Conservation (phyloP, 1,140 invertebrate genomes). For the Drosophila ananassae region DNA sequence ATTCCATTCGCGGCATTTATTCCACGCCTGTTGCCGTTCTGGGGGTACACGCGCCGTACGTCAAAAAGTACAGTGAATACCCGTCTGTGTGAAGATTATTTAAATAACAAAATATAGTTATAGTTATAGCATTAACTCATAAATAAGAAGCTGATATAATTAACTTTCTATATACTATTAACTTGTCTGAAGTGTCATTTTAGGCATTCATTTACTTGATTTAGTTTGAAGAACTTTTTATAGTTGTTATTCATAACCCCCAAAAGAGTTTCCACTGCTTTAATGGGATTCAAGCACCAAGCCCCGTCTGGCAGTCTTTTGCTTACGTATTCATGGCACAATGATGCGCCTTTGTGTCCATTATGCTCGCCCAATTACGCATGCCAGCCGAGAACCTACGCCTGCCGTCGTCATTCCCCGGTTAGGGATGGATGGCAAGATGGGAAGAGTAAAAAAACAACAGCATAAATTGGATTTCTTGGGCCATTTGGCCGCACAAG, state of each 20-base stretch:
- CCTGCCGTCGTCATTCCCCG: constrained; percentile 4
- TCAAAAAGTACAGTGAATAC: constrained; percentile 37
- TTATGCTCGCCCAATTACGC: constrained; percentile 71
- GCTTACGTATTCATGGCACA: constrained; percentile 73
- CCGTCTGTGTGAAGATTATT: too few species aligned
- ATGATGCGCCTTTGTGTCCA: constrained; percentile 63
- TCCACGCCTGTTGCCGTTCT: constrained; percentile 31
- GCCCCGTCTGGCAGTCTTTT: constrained; percentile 21
- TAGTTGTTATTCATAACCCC: background rate
- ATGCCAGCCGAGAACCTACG: constrained; percentile 55
- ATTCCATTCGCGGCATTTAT: constrained; percentile 47
- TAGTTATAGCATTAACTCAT: background rate
- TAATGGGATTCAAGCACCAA: constrained; percentile 32
- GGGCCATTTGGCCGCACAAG: constrained; percentile 49
- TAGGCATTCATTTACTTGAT: background rate
- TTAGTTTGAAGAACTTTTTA: background rate
- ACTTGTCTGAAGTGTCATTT: background rate
- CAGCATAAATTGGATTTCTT: constrained; percentile 56
- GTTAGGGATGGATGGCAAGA: constrained; percentile 8
- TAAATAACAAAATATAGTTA: background rate
- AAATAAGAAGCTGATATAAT: background rate
- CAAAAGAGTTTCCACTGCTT: constrained; percentile 30
- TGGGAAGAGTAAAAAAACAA: constrained; percentile 20
- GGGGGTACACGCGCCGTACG: constrained; percentile 50
- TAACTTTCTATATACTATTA: background rate